phyloP scores from a whole-genome alignment of 2,888 invertebrate species.

The Calameuta idolon region DNA sequence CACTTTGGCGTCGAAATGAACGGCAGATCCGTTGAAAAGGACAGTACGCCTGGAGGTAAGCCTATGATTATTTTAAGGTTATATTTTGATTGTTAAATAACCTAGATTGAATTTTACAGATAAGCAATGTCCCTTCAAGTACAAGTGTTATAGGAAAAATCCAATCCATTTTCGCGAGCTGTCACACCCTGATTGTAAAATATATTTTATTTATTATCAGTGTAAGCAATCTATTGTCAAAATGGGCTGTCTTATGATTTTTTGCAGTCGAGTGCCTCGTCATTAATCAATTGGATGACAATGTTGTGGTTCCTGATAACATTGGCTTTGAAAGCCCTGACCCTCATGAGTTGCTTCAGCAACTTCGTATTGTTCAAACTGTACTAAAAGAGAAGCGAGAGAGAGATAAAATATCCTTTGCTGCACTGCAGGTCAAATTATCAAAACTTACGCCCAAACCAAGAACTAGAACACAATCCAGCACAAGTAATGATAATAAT shows the following conservation, averaged over 20 bases:
- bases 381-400: constrained; percentile 63
- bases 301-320: constrained; percentile 45
- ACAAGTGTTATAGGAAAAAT: constrained; percentile 85
- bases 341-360: constrained; percentile 50
- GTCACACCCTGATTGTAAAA: constrained; percentile 83
- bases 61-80: neutral
- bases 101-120: constrained; percentile 26
- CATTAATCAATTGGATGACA: constrained; percentile 72
- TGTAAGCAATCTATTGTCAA: constrained; percentile 4
- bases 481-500: constrained; percentile 9
- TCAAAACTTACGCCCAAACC: constrained; percentile 43
- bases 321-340: constrained; percentile 52
- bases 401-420: constrained; percentile 16
- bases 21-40: neutral
- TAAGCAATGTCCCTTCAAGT: constrained; percentile 78
- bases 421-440: constrained; percentile 40
- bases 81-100: neutral
- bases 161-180: constrained; percentile 86
- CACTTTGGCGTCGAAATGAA: neutral
- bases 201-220: constrained; percentile 14
- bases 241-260: neutral
- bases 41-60: neutral
- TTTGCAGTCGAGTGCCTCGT: constrained; percentile 77
- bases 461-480: constrained; percentile 9
- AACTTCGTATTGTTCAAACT: constrained; percentile 63